Evolutionary conservation across 2,797 vertebrate species (phyloP), one percentile per base, ranked within the genome.

Genomic region (Sebastolobus alascanus): DNA sequence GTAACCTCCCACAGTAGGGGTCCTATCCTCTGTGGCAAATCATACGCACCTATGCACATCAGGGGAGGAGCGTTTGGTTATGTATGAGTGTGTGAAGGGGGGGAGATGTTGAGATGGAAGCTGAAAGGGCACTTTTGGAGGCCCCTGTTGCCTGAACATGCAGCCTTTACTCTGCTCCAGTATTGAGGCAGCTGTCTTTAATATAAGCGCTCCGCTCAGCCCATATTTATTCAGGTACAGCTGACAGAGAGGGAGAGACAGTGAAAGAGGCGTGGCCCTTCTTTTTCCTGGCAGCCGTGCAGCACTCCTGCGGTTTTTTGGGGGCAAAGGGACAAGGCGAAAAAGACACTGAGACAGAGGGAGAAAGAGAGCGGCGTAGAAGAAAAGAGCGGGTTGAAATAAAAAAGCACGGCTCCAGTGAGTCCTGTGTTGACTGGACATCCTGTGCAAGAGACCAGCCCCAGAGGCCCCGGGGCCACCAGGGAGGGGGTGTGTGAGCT

Each of bases 201-300:
- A 96, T 96, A 96, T 93, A 95, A 89, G 89, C 72, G 76, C 86
- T 79, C 90, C 71, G 87, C 91, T 93, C 87, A 86, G 92, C 85
- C 92, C 93, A 91, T 95, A 94, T 96, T 96, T 96, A 95, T 94
- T 94, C 94, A 95, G 94, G 94, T 95, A 95, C 88, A 91, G 91
- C 93, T 90, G 91, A 93, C 85, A 74, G 83, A 87, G 89, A 85
- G 79, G 77, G 75, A 90, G 86, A 91, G 91, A 91, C 88, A 77
- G 90, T 72, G 80, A 82, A 91, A 87, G 87, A 91, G 90, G 92
- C 66, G 90, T 93, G 92, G 89, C 82, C 77, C 75, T 75, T 89
- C 90, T 93, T 91, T 92, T 93, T 95, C 91, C 93, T 94, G 94
- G 93, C 93, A 94, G 85, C 78, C 55, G 14, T 70, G 87, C 84